Evolutionary conservation across 2,797 vertebrate genomes (phyloP).

Genomic region (Lepilemur ruficaudatus): DNA sequence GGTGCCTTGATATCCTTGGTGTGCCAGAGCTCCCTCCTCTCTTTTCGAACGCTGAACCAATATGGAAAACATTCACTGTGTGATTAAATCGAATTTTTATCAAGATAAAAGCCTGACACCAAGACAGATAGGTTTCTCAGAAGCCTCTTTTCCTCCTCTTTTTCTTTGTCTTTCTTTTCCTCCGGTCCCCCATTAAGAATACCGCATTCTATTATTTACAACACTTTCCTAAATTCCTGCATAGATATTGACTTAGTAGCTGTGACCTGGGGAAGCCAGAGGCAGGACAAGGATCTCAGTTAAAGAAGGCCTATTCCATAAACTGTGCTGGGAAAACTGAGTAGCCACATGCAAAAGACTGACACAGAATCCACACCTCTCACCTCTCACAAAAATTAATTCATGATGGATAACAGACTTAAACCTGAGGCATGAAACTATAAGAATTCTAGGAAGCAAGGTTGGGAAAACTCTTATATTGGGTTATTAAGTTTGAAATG

Average conservation of each 20-base stretch:
- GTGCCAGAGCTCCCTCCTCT: background rate
- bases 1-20: background rate
- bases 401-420: no score
- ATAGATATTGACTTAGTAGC: slow-evolving; percentile 64
- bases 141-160: background rate
- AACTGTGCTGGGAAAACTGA: no score
- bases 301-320: no score
- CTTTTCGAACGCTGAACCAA: background rate
- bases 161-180: background rate
- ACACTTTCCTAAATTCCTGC: slow-evolving; percentile 58
- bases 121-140: background rate
- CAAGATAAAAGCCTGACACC: background rate
- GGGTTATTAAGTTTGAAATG: no score
- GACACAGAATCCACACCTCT: no score
- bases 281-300: background rate
- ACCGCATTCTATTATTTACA: slow-evolving; percentile 52
- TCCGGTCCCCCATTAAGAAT: slow-evolving; percentile 6
- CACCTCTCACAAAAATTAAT: no score
- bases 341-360: no score
- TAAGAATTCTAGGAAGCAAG: no score
- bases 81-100: background rate
- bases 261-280: slow-evolving; percentile 45
- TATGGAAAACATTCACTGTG: background rate
- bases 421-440: no score
- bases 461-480: no score